Conservation (phyloP, 2,888 invertebrate species). For the Clostera curtula region DNA sequence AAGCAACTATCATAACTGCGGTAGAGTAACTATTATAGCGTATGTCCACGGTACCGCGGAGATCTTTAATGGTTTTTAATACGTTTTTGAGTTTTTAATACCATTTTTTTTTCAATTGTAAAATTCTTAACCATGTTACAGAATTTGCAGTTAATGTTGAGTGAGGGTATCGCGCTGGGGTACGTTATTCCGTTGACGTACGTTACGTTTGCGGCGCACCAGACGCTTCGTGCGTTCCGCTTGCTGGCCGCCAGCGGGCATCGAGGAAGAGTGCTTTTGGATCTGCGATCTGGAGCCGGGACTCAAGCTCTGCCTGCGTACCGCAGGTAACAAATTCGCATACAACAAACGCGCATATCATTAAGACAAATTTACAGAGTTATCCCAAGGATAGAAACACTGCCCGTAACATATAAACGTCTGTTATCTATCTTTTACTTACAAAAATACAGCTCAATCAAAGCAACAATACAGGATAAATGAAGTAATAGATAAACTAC, state of each 20-base stretch:
- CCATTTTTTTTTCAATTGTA: not conserved
- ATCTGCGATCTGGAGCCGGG: slow-evolving; percentile 13
- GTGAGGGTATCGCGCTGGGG: slow-evolving; percentile 38
- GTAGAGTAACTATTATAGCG: no score
- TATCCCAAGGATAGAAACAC: not conserved
- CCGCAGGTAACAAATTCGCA: not conserved
- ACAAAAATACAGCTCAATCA: no score
- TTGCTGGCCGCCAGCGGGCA: slow-evolving; percentile 37
- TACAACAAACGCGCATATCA: no score
- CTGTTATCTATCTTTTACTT: no score
- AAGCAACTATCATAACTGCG: no score
- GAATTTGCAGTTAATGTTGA: slow-evolving; percentile 32
- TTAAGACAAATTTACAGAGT: not conserved
- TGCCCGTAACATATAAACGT: no score
- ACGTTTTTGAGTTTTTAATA: no score
- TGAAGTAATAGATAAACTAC: no score
- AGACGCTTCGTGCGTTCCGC: slow-evolving; percentile 34
- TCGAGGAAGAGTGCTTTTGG: slow-evolving; percentile 40
- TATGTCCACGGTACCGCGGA: no score
- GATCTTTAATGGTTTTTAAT: no score
- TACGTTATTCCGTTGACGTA: slow-evolving; percentile 42
- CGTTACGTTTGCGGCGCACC: slow-evolving; percentile 29
- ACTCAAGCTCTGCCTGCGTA: slow-evolving; percentile 21
- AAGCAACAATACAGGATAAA: no score
- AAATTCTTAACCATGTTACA: slow-evolving; percentile 8